These are phyloP conservation scores for Mayetiola destructor DNA, from an alignment of 2,888 invertebrate species.

Conservation along the genomic window DNA sequence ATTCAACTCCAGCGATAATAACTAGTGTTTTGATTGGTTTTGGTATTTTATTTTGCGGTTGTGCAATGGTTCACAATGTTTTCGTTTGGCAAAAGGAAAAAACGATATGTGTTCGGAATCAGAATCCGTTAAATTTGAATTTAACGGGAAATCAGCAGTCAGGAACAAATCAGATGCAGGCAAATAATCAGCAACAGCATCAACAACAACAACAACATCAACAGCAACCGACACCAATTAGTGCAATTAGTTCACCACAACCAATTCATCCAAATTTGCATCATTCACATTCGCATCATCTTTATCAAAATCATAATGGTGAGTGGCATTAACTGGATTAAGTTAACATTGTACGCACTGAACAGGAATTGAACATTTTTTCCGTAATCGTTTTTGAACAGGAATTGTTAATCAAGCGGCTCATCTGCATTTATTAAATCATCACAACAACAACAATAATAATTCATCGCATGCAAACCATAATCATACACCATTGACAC, in stretches of 20 bases:
- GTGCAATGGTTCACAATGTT: constrained; percentile 87
- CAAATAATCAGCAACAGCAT: constrained; percentile 27
- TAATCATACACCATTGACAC: constrained; percentile 21
- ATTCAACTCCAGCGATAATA: constrained; percentile 80
- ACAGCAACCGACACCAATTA: constrained; percentile 32
- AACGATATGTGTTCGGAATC: constrained; percentile 54
- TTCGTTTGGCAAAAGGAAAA: constrained; percentile 89
- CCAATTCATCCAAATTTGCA: background rate
- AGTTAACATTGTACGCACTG: background rate
- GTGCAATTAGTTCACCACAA: constrained; percentile 24
- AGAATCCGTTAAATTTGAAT: constrained; percentile 23
- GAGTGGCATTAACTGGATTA: constrained; percentile 18
- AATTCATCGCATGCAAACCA: constrained; percentile 16
- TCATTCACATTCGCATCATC: constrained; percentile 16
- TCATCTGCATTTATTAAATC: constrained; percentile 16
- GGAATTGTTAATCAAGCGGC: constrained; percentile 18
- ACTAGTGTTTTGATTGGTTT: constrained; percentile 82
- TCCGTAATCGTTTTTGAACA: background rate
- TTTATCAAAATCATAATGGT: constrained; percentile 19
- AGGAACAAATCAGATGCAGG: too few relatives aligned
- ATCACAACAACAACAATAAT: constrained; percentile 13
- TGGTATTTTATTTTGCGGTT: constrained; percentile 82
- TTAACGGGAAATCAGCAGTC: constrained; percentile 28
- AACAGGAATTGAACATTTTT: background rate
- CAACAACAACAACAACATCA: constrained; percentile 27